A percentile compares a stretch with the other conserved stretches of the same genome.
phyloP scores from a whole-genome alignment of 2,797 vertebrate species.

The Pristis pectinata region DNA sequence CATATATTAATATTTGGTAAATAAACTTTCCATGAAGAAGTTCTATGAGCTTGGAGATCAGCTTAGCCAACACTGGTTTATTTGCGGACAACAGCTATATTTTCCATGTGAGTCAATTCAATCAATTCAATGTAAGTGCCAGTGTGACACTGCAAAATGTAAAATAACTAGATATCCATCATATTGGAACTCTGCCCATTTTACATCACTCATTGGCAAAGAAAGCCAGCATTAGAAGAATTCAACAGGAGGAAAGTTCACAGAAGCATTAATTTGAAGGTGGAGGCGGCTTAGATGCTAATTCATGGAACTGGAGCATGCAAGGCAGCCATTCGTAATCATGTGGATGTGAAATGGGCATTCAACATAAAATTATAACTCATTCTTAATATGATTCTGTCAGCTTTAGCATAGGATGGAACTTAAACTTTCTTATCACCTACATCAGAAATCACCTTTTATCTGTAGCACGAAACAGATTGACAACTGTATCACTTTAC shows the following conservation, averaged over 20 bases:
- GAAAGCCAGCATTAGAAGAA: background rate
- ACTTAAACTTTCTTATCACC: background rate
- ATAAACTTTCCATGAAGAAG: background rate
- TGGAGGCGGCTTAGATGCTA: background rate
- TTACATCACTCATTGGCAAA: background rate
- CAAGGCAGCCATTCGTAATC: background rate
- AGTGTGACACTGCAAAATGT: background rate
- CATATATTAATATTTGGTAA: background rate
- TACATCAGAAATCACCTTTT: background rate
- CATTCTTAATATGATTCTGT: background rate
- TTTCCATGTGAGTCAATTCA: background rate
- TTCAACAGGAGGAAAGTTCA: background rate
- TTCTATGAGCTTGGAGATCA: background rate
- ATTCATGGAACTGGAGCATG: background rate
- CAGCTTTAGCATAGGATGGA: background rate
- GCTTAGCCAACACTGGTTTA: background rate
- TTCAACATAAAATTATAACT: background rate
- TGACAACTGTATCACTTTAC: slow-evolving; percentile 5
- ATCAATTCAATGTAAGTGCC: background rate
- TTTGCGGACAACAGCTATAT: background rate
- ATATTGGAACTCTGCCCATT: background rate
- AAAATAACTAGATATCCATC: background rate
- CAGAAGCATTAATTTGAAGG: background rate
- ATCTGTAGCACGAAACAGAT: background rate
- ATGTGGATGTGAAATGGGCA: background rate